Evolutionary conservation across 2,797 vertebrate genomes (phyloP).

Genomic region (Oceanodroma leucorhoa): DNA sequence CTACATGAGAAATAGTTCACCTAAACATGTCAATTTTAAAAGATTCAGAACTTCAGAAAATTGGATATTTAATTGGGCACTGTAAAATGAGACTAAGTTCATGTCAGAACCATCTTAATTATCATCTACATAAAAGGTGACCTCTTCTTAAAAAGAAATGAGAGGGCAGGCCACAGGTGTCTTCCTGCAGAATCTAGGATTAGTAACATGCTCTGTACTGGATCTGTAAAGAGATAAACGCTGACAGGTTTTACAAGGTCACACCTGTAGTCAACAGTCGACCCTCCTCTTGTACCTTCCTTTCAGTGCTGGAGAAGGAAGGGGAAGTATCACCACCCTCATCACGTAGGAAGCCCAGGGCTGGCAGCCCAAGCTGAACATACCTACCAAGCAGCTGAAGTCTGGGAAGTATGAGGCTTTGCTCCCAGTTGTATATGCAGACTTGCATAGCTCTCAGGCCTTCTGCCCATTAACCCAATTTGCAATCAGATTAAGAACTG

Average conservation of each 20-base stretch:
- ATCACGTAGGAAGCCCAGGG: rapidly evolving
- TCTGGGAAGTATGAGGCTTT: neutral
- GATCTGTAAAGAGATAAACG: neutral
- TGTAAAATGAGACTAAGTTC: neutral
- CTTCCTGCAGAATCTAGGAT: neutral
- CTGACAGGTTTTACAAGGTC: neutral
- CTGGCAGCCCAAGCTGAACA: neutral
- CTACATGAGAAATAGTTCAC: neutral
- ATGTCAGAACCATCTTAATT: neutral
- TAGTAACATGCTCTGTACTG: neutral
- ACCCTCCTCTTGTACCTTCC: neutral
- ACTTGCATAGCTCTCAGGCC: neutral
- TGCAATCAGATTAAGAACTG: neutral
- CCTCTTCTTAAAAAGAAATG: neutral
- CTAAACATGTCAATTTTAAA: neutral
- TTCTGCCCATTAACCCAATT: neutral
- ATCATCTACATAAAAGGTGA: neutral
- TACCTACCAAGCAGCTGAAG: neutral
- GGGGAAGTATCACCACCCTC: neutral
- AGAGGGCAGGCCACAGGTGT: neutral
- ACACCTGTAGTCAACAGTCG: neutral
- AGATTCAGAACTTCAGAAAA: neutral
- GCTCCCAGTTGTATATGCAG: neutral
- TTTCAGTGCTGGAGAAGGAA: neutral
- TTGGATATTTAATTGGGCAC: rapidly evolving